Evolutionary conservation across 2,113 vertebrate species (phyloP).

Genomic region (Propithecus coquereli): DNA sequence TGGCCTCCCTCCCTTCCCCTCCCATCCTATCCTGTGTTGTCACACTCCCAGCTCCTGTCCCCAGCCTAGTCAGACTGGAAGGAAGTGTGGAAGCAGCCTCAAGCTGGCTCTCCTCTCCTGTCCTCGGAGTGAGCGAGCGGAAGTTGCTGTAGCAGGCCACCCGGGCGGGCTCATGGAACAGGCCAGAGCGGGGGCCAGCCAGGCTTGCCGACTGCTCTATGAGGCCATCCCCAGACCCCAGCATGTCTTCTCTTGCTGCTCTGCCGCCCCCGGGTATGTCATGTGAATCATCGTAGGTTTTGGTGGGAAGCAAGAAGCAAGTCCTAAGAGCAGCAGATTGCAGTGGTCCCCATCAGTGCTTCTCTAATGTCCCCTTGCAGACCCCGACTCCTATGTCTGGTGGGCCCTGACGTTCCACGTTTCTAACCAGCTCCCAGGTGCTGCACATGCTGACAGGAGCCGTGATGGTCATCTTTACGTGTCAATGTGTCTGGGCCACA

Average conservation of each 20-base stretch:
- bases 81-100: background rate
- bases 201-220: background rate
- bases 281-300: too few relatives aligned
- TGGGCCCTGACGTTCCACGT: background rate
- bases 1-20: background rate
- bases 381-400: background rate
- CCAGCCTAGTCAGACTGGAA: background rate
- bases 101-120: too few relatives aligned
- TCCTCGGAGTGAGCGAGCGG: background rate
- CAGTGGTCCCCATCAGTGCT: too few relatives aligned
- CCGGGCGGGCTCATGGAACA: accelerated
- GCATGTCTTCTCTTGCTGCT: background rate
- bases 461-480: background rate
- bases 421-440: background rate
- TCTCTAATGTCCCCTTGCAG: background rate
- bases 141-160: background rate
- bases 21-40: background rate
- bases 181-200: background rate
- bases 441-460: background rate
- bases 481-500: background rate
- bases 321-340: background rate
- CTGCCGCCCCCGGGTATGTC: background rate
- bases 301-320: too few relatives aligned
- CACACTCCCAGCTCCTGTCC: background rate
- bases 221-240: background rate